Evolutionary conservation across 2,113 vertebrate genomes (phyloP).

Genomic region (Neogale vison): DNA sequence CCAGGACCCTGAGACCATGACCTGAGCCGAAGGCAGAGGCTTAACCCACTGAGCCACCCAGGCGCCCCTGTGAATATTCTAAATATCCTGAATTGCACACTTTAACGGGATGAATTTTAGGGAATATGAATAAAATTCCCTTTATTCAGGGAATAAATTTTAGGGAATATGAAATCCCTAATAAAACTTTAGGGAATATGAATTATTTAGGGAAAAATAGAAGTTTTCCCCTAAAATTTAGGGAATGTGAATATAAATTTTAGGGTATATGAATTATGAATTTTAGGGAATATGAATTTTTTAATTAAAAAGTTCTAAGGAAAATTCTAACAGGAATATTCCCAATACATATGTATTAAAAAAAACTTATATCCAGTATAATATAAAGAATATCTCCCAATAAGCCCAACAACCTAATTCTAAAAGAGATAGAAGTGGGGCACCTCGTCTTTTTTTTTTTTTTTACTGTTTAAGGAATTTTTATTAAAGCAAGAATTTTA

Average conservation of each 20-base stretch:
- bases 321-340: neutral
- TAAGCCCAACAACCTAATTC: neutral
- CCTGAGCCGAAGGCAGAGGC: too few species aligned
- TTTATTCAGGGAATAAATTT: too few species aligned
- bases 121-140: neutral
- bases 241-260: neutral
- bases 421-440: neutral
- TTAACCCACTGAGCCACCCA: too few species aligned
- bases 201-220: too few species aligned
- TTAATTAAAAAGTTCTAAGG: neutral
- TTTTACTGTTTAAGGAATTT: conserved; percentile 93
- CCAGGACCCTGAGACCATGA: too few species aligned
- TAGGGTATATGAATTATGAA: neutral
- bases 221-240: neutral
- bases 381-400: neutral
- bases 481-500: conserved; percentile 99
- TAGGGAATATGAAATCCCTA: too few species aligned
- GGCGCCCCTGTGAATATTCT: neutral
- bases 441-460: too few species aligned
- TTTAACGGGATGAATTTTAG: neutral
- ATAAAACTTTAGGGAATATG: too few species aligned
- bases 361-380: neutral
- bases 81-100: neutral
- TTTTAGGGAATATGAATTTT: neutral
- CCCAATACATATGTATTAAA: neutral